Base-by-base conservation (phyloP, 2,888 invertebrate species). In the Allygus modestus region DNA sequence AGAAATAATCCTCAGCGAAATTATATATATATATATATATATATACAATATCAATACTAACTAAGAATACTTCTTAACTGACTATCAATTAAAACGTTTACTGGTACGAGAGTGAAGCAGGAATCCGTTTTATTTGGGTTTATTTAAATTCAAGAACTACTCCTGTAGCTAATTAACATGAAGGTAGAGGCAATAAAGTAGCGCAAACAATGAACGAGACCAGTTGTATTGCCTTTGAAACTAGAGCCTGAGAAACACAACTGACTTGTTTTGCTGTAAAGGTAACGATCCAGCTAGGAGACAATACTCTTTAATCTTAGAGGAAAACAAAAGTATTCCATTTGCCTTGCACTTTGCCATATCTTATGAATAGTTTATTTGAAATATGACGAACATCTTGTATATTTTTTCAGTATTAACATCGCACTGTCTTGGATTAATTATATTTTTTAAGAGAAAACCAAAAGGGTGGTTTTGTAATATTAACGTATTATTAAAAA, bases 281-380 rank as follows among this genome's bases (percentile, higher is more conserved):
- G 65, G 65, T 65, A 65, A 65, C 65, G 65, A 65, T 31, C 65
- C 65, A 15, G 17, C 65, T 23, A 17, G 15, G 28, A 28, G 65
- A 65, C 65, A 65, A 65, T 65, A 65, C 65, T 65, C 65, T 65
- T 65, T 65, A 65, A 65, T 65, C 65, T 65, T 65, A 31, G 65
- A 28, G 65, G 15, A 31, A 28, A 65, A 65, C 65, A 65, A 65
- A 65, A 17, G 65, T 65, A 65, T 65, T 26, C 65, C 28, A 28
- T 65, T 65, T 28, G 28, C 28, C 5, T 65, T 31, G 28, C 15
- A 65, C 65, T 65, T 28, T 28, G 65, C 12, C 65, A 26, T 28
- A 65, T 11, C 65, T 65, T 65, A 15, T 28, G 9, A 65, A 65
- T 65, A 7, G 12, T 58, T 26, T 58, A 58, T 58, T 20, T n/a